phyloP scores from a whole-genome alignment of 2,888 invertebrate genomes.

The Hirtodrosophila histrioides region DNA sequence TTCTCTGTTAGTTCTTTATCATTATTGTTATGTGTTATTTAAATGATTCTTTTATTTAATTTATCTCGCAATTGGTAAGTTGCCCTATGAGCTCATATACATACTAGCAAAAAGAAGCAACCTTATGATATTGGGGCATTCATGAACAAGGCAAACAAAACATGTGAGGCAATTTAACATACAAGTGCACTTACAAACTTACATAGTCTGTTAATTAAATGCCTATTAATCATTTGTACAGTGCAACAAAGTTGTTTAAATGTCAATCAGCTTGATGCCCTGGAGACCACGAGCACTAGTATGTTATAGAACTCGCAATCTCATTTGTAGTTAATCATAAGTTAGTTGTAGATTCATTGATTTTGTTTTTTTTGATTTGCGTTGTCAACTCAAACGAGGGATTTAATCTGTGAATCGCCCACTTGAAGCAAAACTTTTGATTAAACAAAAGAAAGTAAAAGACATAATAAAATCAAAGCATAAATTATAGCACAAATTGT shows the following conservation, averaged over 20 bases:
- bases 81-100: too few species aligned
- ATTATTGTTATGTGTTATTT: too few species aligned
- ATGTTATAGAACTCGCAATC: background rate
- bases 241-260: slow-evolving; percentile 22
- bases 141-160: slow-evolving; percentile 5
- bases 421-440: background rate
- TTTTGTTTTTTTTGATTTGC: slow-evolving; percentile 1
- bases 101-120: background rate
- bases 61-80: too few species aligned
- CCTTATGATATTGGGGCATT: background rate
- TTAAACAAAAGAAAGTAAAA: slow-evolving; percentile 27
- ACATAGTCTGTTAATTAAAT: slow-evolving; percentile 27
- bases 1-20: too few species aligned
- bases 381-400: slow-evolving; percentile 24
- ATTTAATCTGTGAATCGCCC: slow-evolving; percentile 6
- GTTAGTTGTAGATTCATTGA: background rate
- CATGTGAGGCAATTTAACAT: slow-evolving; percentile 6
- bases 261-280: slow-evolving; percentile 12
- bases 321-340: slow-evolving; percentile 6
- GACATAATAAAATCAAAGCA: slow-evolving; percentile 16
- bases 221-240: slow-evolving; percentile 29
- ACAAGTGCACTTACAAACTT: slow-evolving; percentile 31
- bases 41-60: too few species aligned
- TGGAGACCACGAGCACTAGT: background rate
- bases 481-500: background rate